Base-by-base conservation (phyloP, 1,140 invertebrate species). In the Pogonomyrmex barbatus region DNA sequence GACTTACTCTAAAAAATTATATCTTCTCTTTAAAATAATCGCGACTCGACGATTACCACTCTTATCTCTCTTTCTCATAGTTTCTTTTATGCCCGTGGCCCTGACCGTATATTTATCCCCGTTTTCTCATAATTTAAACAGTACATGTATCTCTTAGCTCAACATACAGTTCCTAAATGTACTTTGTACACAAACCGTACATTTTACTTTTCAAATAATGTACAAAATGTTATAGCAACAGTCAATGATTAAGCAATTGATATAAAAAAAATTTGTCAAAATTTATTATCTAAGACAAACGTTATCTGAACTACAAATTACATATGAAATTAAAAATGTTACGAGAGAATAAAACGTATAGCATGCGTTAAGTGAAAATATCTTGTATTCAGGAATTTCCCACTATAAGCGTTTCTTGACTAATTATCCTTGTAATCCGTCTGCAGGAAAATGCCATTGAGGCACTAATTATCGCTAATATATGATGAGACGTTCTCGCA, bases 21-120 rank as follows among this genome's bases (percentile, higher is more conserved):
- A 58, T 83, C 78, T 71, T 73, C 79, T 73, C 79, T 75, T 73
- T 60, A 62, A 75, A 83, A 83, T 83, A 83, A 83, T 75, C 79
- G 68, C 68, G 54, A 81, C 78, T 81, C 63, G 67, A 45, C 67
- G 68, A 83, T 83, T 83, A 83, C 79, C 70, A 47, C 54, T 60
- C 42, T 60, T 75, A 24, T 12, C n/a, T 58, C 54, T 58, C 78
- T 54, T 42, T 36, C 42, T 14, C 5, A 54, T 45, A 10, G 50
- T 81, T 83, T 73, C 67, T 71, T 70, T 71, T 60, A 68, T 67
- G 77, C 77, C 67, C 42, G 24, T 82, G 67, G 54, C 79, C 54
- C 79, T 83, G 68, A 83, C 68, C 42, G 45, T 60, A 45, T 24
- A 70, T 60, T 50, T 60, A 83, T 83, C 70, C n/a, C 8, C 42